Conservation (phyloP, 2,113 vertebrate genomes). For the Barbus barbus region DNA sequence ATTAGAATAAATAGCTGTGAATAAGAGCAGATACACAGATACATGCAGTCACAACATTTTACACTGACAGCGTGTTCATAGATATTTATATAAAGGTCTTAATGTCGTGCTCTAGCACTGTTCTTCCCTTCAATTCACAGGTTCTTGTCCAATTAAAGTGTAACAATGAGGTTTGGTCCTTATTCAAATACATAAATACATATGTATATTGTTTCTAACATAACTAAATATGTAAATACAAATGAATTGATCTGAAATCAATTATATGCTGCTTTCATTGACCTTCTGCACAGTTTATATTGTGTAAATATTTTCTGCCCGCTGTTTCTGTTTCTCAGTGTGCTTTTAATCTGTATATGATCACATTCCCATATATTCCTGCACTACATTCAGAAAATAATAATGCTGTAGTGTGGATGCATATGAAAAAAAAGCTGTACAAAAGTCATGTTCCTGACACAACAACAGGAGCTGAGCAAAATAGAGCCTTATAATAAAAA, state of each 20-base stretch:
- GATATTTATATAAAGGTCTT: slow-evolving; percentile 14
- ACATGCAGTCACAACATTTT: slow-evolving; percentile 42
- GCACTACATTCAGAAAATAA: not conserved
- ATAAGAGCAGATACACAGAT: slow-evolving; percentile 26
- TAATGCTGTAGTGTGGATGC: not conserved
- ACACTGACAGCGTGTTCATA: slow-evolving; percentile 32
- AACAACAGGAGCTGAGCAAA: slow-evolving; percentile 31
- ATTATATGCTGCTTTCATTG: not conserved
- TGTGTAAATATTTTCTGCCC: not conserved
- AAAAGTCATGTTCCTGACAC: slow-evolving; percentile 11
- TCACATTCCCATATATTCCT: not conserved
- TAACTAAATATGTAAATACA: not conserved
- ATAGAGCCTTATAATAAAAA: slow-evolving; percentile 42
- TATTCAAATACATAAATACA: slow-evolving; percentile 11
- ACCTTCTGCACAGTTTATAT: not conserved
- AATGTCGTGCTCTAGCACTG: not conserved
- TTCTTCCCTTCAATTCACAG: not conserved
- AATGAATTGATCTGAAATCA: not conserved
- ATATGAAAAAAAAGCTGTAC: slow-evolving; percentile 31
- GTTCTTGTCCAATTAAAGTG: not conserved
- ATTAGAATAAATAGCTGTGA: not conserved
- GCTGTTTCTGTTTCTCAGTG: not conserved
- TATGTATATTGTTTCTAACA: too few species aligned
- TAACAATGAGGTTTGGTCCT: slow-evolving; percentile 10
- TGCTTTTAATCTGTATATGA: not conserved